Evolutionary conservation across 1,140 invertebrate species (phyloP), one percentile per base, ranked within the genome.

Genomic region (Leptestheria dahalacensis): DNA sequence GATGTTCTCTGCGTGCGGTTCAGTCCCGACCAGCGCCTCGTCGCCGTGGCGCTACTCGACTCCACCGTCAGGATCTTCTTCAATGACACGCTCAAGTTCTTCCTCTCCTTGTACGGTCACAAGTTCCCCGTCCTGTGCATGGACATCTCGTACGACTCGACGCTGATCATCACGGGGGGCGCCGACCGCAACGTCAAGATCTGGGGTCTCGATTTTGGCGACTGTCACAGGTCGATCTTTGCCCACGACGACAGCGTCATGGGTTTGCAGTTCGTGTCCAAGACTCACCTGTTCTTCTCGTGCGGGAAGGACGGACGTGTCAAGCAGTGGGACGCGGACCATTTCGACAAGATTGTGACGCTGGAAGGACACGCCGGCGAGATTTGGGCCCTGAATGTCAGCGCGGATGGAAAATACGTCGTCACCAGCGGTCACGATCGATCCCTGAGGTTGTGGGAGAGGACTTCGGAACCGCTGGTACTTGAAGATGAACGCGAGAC

Each of bases 121-220:
- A 95, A 93, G 69, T 73, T 97, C 48, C 95, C 97, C 1, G 90
- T 97, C 0, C 74, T 90, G 0, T 89, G 87, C 66, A 79, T 99
- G 77, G 94, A 98, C 69, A 95, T 99, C 64, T 92, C 88, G 1
- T 85, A 83, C 65, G 95, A 99, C 73, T 90, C 84, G 1, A 80
- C 80, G 1, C 67, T 99, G 1, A 85, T 99, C 61, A 88, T 82
- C 1, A 97, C 95, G 0, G 95, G 94, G 23, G 96, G 93, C 18
- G 85, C 85, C 0, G 97, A 99, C 74, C 79, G 93, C 21, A 96
- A 92, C 72, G 80, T 98, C 3, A 96, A 97, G 77, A 86, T 99
- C 62, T 99, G 95, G 95, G 94, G 95, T 49, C 79, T 99, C 70
- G 93, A 98, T 73, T 99, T 97, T 75, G 97, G 96, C 20, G 94